These are phyloP conservation scores for Gobio occitaniae DNA, from an alignment of 2,797 vertebrate genomes.

Conservation along the genomic window DNA sequence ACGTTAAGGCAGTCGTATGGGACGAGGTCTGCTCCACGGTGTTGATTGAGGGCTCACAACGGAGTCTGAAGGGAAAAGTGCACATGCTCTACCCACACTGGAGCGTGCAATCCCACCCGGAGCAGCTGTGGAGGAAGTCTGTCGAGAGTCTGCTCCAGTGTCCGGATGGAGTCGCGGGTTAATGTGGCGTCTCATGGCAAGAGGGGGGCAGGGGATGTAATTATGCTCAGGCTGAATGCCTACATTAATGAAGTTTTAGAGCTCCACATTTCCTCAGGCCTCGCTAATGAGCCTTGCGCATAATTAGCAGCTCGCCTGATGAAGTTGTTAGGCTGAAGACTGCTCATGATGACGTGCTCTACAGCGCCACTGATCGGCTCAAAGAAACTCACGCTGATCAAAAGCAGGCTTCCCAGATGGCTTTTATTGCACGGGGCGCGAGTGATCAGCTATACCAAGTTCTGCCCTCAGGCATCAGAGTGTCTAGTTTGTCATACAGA, in stretches of 20 bases:
- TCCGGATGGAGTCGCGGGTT: conserved; percentile 62
- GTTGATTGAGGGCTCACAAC: conserved; percentile 12
- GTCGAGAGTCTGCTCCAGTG: conserved; percentile 49
- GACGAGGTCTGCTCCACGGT: conserved; percentile 6
- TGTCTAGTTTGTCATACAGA: conserved; percentile 8
- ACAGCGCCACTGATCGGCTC: conserved; percentile 35
- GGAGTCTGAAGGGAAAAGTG: conserved; percentile 7
- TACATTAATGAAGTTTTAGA: conserved; percentile 75
- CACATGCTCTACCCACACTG: conserved; percentile 49
- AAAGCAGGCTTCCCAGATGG: conserved; percentile 38
- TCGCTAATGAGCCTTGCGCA: conserved; percentile 72
- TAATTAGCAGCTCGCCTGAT: conserved; percentile 73
- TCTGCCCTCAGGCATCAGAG: conserved; percentile 33
- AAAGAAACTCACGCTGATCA: conserved; percentile 31
- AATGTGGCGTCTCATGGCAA: conserved; percentile 67
- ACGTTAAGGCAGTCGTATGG: conserved; percentile 14
- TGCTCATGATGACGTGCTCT: conserved; percentile 31
- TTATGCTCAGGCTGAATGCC: conserved; percentile 67
- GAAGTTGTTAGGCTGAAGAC: conserved; percentile 68
- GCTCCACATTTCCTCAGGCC: conserved; percentile 62
- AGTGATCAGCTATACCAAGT: conserved; percentile 23
- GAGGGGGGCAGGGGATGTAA: conserved; percentile 71
- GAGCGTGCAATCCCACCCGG: conserved; percentile 17
- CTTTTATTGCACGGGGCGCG: background rate
- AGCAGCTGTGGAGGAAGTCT: conserved; percentile 53